phyloP scores from a whole-genome alignment of 2,797 vertebrate species.

The Cephalopachus bancanus region DNA sequence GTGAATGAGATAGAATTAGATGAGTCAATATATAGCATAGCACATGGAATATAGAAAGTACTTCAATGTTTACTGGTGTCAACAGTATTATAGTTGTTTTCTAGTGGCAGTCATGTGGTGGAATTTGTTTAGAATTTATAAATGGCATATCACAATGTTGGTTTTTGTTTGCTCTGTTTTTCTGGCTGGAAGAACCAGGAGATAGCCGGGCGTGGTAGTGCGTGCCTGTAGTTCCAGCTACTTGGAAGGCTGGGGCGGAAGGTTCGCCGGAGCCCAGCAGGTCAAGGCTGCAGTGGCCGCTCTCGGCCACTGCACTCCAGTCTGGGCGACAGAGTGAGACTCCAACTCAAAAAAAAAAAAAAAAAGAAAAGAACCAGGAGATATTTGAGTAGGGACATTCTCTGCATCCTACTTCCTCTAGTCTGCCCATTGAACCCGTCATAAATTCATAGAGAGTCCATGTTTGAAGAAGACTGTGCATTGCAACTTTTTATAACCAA shows the following conservation, averaged over 20 bases:
- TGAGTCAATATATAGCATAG: neutral
- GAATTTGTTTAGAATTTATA: neutral
- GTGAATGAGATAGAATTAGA: neutral
- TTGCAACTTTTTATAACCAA: neutral
- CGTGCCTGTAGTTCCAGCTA: too few species aligned
- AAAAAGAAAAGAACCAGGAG: neutral
- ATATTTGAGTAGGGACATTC: neutral
- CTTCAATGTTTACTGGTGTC: neutral
- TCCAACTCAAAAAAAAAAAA: too few species aligned
- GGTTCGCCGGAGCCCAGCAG: too few species aligned
- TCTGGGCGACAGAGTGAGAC: too few species aligned
- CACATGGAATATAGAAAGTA: neutral
- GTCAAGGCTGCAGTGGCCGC: too few species aligned
- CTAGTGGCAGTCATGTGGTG: neutral
- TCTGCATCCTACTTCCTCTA: neutral
- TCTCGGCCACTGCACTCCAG: too few species aligned
- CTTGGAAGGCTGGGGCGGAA: too few species aligned
- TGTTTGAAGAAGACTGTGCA: neutral
- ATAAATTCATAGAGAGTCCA: neutral
- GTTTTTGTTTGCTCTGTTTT: constrained; percentile 3
- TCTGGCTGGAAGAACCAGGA: neutral
- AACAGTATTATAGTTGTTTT: neutral
- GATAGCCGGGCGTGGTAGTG: too few species aligned
- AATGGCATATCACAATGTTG: neutral
- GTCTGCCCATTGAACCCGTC: neutral